These are phyloP conservation scores for Euschistus heros DNA, from an alignment of 1,140 invertebrate species.

Conservation along the genomic window DNA sequence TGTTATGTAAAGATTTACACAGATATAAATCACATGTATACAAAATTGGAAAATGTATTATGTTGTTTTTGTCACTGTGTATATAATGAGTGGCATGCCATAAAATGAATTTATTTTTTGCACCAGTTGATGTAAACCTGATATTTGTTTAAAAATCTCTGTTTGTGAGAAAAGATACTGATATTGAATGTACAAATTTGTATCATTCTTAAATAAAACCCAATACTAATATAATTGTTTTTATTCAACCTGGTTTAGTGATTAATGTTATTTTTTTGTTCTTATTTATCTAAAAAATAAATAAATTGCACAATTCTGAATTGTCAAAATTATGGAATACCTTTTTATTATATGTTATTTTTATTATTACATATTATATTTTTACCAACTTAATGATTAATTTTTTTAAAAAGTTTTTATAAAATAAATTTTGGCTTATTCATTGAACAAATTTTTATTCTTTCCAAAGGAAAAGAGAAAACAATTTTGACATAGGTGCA, in stretches of 20 bases:
- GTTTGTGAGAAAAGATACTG: slow-evolving; percentile 11
- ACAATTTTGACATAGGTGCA: too few relatives aligned
- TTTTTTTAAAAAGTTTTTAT: too few relatives aligned
- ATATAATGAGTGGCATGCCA: slow-evolving; percentile 13
- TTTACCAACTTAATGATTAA: too few relatives aligned
- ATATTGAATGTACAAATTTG: slow-evolving; percentile 24
- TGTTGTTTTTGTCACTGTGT: slow-evolving; percentile 13
- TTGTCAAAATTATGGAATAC: too few relatives aligned
- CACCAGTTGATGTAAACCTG: slow-evolving; percentile 16
- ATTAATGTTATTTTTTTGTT: too few relatives aligned
- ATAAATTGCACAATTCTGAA: too few relatives aligned
- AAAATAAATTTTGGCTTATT: too few relatives aligned
- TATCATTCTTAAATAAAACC: slow-evolving; percentile 23
- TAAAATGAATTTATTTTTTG: slow-evolving; percentile 20
- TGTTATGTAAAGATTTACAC: slow-evolving; percentile 2
- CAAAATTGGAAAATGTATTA: slow-evolving; percentile 8
- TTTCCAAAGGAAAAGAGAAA: too few relatives aligned
- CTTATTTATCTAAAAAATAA: too few relatives aligned
- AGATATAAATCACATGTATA: slow-evolving; percentile 4
- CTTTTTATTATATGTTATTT: too few relatives aligned
- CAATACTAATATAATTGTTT: slow-evolving; percentile 18
- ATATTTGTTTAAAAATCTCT: slow-evolving; percentile 18
- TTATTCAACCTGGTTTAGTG: not conserved
- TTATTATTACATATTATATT: too few relatives aligned
- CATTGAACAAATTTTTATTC: too few relatives aligned